Conservation (phyloP, 2,888 invertebrate species). For the Mythimna vitellina region DNA sequence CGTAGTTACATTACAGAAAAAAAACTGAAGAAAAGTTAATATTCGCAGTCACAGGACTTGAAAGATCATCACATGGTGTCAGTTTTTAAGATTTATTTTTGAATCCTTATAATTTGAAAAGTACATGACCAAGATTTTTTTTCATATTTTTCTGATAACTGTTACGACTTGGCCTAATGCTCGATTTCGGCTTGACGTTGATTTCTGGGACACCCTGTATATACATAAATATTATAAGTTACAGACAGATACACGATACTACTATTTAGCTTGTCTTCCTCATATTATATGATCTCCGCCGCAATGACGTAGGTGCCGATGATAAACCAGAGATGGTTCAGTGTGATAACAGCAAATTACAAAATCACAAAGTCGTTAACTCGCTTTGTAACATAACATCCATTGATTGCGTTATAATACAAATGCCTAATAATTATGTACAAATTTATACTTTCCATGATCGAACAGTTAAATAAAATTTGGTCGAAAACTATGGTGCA, state of each 20-base stretch:
- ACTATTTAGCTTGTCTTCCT: constrained; percentile 26
- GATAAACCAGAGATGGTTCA: constrained; percentile 1
- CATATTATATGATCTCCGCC: constrained; percentile 36
- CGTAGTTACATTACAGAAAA: no score
- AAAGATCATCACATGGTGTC: no score
- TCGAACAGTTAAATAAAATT: constrained; percentile 35
- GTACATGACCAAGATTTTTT: no score
- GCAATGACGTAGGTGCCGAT: constrained; percentile 21
- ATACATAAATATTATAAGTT: no score
- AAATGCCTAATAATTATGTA: constrained; percentile 38
- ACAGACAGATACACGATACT: constrained; percentile 30
- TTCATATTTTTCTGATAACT: no score
- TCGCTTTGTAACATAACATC: constrained; percentile 8
- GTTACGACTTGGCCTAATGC: no score
- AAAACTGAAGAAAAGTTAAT: no score
- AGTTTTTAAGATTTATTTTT: no score
- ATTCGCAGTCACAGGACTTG: no score
- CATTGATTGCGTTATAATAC: constrained; percentile 40
- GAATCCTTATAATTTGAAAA: no score
- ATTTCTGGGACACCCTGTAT: no score
- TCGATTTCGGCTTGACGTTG: no score
- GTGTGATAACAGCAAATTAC: constrained; percentile 14
- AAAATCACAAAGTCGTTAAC: constrained; percentile 19
- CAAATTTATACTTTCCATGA: constrained; percentile 34
- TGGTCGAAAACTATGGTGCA: constrained; percentile 44